Percentiles rank a stretch among this genome's conserved stretches.
These are phyloP conservation scores for Thamnophis elegans DNA, from an alignment of 2,797 vertebrate genomes.

Conservation along the genomic window DNA sequence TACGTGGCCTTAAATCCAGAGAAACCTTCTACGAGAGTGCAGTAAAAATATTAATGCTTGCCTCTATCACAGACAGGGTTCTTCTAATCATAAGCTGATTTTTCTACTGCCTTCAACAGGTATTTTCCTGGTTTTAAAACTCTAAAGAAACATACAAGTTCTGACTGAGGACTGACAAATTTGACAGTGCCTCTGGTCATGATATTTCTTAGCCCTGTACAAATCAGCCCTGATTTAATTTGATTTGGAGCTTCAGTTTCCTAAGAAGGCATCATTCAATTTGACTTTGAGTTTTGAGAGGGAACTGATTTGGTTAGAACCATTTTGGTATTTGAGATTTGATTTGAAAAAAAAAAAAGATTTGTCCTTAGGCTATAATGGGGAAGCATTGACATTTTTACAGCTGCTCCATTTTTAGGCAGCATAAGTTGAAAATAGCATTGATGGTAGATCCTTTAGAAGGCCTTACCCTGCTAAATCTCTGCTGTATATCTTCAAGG, in stretches of 20 bases:
- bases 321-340: not conserved
- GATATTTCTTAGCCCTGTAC: not conserved
- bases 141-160: not conserved
- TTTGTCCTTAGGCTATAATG: not conserved
- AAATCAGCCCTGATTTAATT: not conserved
- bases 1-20: not conserved
- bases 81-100: not conserved
- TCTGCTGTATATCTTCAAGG: not conserved
- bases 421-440: not conserved
- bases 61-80: not conserved
- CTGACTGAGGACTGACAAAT: not conserved
- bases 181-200: not conserved
- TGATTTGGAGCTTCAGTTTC: not conserved
- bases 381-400: not conserved
- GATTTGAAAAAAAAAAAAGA: not conserved
- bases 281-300: not conserved
- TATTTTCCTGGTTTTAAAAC: not conserved
- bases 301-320: not conserved
- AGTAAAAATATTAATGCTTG: not conserved
- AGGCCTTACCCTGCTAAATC: not conserved
- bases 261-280: not conserved
- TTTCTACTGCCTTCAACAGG: not conserved
- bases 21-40: not conserved
- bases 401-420: not conserved
- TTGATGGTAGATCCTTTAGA: not conserved